Conservation (phyloP, 1,140 invertebrate species). For the Caenorhabditis tropicalis region DNA sequence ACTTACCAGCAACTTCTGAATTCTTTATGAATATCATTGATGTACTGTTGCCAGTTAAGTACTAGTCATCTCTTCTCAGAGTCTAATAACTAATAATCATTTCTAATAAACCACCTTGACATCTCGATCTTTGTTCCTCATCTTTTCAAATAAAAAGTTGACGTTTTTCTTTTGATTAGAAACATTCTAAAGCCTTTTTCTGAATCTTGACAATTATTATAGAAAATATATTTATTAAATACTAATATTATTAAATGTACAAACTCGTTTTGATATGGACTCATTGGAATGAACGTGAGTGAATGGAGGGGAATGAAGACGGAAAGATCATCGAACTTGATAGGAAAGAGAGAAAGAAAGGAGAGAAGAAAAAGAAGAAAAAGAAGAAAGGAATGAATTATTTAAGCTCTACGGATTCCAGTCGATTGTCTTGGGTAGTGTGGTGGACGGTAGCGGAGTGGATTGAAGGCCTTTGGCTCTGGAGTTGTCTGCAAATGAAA, state of each 20-base stretch:
- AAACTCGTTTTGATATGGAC: conserved; percentile 40
- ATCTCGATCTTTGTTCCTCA: conserved; percentile 12
- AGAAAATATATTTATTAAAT: neutral
- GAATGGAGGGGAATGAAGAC: conserved; percentile 14
- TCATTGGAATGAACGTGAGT: conserved; percentile 13
- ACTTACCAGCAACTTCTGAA: conserved; percentile 48
- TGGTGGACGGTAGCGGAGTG: conserved; percentile 58
- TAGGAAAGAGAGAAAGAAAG: conserved; percentile 4
- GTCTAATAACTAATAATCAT: conserved; percentile 21
- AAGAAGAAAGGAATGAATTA: neutral
- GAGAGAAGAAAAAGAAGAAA: neutral
- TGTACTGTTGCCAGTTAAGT: conserved; percentile 41
- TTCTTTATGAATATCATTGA: conserved; percentile 50
- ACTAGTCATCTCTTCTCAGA: conserved; percentile 23
- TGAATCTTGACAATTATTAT: too few relatives aligned
- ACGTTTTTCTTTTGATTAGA: neutral
- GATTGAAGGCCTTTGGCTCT: conserved; percentile 54
- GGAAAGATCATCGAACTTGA: conserved; percentile 32
- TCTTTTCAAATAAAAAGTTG: neutral
- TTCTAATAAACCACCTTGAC: conserved; percentile 20
- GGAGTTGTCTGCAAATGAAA: conserved; percentile 1
- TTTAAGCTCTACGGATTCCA: conserved; percentile 35
- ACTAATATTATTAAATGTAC: conserved; percentile 16
- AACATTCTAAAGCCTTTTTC: too few relatives aligned
- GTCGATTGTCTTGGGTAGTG: conserved; percentile 47